Base-by-base conservation (phyloP, 2,888 invertebrate genomes). In the Folsomia candida region DNA sequence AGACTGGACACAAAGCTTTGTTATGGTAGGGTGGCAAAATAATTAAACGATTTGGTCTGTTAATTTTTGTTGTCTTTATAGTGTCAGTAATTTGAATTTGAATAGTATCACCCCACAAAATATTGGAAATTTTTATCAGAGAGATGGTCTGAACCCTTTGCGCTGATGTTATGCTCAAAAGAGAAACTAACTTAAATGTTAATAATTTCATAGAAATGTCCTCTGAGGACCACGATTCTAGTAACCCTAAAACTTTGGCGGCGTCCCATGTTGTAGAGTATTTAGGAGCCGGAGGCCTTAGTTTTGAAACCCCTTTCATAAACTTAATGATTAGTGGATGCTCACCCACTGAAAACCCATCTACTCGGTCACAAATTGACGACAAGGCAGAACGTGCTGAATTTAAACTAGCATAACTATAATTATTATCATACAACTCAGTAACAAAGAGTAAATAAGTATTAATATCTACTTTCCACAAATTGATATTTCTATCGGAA, bases 381-480 rank as follows among this genome's bases (percentile, higher is more conserved):
- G 71, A 71, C 25, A 68, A 20, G 4, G 51, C 68, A 18, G 62
- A 68, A 2, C 68, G 29, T 26, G 62, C 61, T 22, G 68, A 51
- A 62, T 68, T 68, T 1, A 68, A n/a, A 24, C 22, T n/a, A 62
- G n/a, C 62, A 51, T 68, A 68, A n/a, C 68, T 51, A 6, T 26
- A 2, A 1, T 47, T 51, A 27, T 14, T 51, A 22, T 51, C n/a
- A 54, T 62, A 62, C 27, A 68, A 51, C 3, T 62, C 37, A 3
- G 24, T 22, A 3, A 68, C 24, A 68, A 62, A 68, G 25, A 51
- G 22, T 24, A 62, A 51, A 26, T 51, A 24, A 62, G 60, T 26
- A 27, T 27, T 51, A 25, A 68, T 27, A 1, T 25, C n/a, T 18
- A 25, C 14, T 25, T 61, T 54, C 24, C 54, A 47, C 18, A 47